These are phyloP conservation scores for Nannoperca australis DNA, from an alignment of 2,797 vertebrate genomes.

Conservation along the genomic window DNA sequence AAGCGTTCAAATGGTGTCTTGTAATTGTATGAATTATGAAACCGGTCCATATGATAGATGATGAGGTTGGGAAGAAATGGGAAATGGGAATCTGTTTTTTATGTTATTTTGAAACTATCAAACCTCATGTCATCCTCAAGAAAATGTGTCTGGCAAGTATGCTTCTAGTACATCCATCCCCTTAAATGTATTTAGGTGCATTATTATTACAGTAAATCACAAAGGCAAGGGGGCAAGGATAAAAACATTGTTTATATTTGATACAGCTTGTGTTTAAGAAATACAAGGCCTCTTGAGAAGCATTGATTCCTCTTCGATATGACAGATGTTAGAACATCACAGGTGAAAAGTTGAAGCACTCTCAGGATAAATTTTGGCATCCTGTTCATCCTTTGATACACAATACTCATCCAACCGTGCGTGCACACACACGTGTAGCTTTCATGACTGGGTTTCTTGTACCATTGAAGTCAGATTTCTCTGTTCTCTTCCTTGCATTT, in stretches of 20 bases:
- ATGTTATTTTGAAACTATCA: neutral
- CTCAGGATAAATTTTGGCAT: slow-evolving; percentile 1
- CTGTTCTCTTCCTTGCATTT: slow-evolving; percentile 33
- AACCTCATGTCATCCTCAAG: neutral
- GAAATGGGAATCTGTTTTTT: neutral
- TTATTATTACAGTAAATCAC: neutral
- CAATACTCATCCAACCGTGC: neutral
- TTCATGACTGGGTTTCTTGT: slow-evolving; percentile 24
- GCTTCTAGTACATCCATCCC: neutral
- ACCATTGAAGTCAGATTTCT: slow-evolving; percentile 40
- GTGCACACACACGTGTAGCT: neutral
- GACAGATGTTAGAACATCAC: slow-evolving; percentile 7
- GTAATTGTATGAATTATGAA: neutral
- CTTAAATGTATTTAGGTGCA: neutral
- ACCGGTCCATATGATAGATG: neutral
- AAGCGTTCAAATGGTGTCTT: neutral
- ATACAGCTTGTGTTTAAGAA: neutral
- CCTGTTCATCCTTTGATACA: slow-evolving; percentile 8
- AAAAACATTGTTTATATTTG: neutral
- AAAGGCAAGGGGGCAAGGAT: neutral
- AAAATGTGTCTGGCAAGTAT: neutral
- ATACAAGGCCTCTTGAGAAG: neutral
- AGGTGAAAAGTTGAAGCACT: slow-evolving; percentile 14
- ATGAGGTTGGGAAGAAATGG: neutral
- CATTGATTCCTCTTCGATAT: neutral